Percentiles rank a stretch among this genome's conserved stretches.
Evolutionary conservation across 2,113 vertebrate species (phyloP).

Genomic region (Notechis scutatus): DNA sequence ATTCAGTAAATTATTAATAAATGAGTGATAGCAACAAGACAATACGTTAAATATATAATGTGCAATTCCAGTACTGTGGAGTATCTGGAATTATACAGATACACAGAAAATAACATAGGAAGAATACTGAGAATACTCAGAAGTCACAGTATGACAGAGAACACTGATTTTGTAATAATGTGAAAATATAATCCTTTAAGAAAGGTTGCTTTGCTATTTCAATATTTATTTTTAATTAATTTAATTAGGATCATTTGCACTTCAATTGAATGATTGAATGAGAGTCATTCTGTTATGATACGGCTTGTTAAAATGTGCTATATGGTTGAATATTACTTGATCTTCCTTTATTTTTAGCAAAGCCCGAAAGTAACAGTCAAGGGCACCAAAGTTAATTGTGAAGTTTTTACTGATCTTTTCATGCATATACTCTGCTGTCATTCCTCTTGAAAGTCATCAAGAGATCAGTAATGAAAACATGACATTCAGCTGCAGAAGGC

Average conservation of each 20-base stretch:
- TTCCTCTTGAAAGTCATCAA: slow-evolving; percentile 23
- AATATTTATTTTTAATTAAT: background rate
- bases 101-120: background rate
- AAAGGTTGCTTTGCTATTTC: background rate
- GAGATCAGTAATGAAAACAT: slow-evolving; percentile 40
- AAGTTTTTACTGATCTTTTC: slow-evolving; percentile 24
- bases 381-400: background rate
- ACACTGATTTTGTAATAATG: background rate
- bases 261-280: slow-evolving; percentile 17
- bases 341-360: background rate
- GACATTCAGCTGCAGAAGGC: slow-evolving; percentile 18
- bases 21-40: background rate
- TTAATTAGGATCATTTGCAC: background rate
- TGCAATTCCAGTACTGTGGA: background rate
- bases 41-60: background rate
- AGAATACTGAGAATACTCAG: background rate
- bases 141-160: background rate
- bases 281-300: background rate
- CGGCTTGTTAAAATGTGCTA: background rate
- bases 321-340: background rate
- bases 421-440: slow-evolving; percentile 24
- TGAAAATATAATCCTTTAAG: background rate
- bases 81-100: background rate
- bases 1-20: background rate
- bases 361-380: slow-evolving; percentile 10